Evolutionary conservation across 2,113 vertebrate genomes (phyloP), one percentile per base, ranked within the genome.

Genomic region (Dipodomys stephensi): DNA sequence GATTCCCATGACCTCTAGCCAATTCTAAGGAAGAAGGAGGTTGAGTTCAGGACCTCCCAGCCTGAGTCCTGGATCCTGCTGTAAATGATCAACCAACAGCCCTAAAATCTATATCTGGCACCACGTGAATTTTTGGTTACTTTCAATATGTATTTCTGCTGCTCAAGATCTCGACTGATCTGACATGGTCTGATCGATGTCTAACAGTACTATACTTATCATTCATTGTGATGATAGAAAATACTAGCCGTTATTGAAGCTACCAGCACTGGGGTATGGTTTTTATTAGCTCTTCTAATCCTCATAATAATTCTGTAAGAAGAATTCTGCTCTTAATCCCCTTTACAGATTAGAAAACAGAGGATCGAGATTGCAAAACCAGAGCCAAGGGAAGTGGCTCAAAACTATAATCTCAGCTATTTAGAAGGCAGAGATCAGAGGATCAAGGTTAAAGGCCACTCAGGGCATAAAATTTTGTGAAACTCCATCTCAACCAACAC

Each of bases 171-270:
- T 22, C 77, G 92, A 67, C 87, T 91, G 49, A 76, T 60, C 62
- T 80, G 62, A 87, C 2, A 44, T 60, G 80, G 79, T 65, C 57
- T 82, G 32, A 15, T 57, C 77, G 81, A 30, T 87, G 62, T 35
- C 39, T 80, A 27, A 32, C 27, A 82, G 39, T 25, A 62, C 39
- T 72, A n/a, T 18, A 28, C 67, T 20, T 78, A 13, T 19, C 5
- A 76, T 19, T 88, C 28, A 85, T 91, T 72, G 84, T 22, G 85
- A 35, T n/a, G 72, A 90, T 15, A 76, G 57, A 62, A 95, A 88
- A 93, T 49, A 20, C 71, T 71, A 68, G 49, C 15, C 18, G 65
- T 62, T 92, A 49, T 87, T 69, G 90, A 88, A 88, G 60, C 44
- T 64, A 25, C 57, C 90, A 60, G n/a, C 19, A 60, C 46, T 19